phyloP scores from a whole-genome alignment of 2,113 vertebrate species.

The Narcine bancroftii region DNA sequence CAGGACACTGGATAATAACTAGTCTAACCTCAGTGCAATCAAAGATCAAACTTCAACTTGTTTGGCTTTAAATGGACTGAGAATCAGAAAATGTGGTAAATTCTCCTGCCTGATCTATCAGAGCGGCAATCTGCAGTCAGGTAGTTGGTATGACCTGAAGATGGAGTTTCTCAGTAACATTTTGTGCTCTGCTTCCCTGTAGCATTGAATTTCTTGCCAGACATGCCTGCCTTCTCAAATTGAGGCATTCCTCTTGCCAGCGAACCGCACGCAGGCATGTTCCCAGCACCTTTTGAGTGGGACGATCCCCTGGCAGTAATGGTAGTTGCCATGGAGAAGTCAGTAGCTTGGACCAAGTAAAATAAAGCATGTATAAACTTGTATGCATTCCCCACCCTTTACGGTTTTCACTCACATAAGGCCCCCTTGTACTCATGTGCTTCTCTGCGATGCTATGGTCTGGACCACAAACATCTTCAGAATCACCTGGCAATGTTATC shows the following conservation, averaged over 20 bases:
- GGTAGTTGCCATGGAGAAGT: conserved; percentile 21
- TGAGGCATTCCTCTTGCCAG: conserved; percentile 19
- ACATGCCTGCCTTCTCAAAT: conserved; percentile 13
- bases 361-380: neutral
- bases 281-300: conserved; percentile 18
- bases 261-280: conserved; percentile 2
- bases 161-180: neutral
- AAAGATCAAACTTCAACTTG: neutral
- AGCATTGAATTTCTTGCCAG: conserved; percentile 12
- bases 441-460: neutral
- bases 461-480: conserved; percentile 20
- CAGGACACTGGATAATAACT: too few relatives aligned
- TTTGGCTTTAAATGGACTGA: neutral
- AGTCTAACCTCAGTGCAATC: too few relatives aligned
- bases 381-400: conserved; percentile 5
- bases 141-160: neutral
- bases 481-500: neutral
- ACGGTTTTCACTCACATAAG: conserved; percentile 26
- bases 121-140: neutral
- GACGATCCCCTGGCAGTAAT: neutral
- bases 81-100: neutral
- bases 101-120: neutral
- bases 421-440: conserved; percentile 12
- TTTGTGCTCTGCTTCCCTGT: neutral
- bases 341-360: conserved; percentile 26